phyloP scores from a whole-genome alignment of 2,888 invertebrate genomes.

The Lasius platythorax region DNA sequence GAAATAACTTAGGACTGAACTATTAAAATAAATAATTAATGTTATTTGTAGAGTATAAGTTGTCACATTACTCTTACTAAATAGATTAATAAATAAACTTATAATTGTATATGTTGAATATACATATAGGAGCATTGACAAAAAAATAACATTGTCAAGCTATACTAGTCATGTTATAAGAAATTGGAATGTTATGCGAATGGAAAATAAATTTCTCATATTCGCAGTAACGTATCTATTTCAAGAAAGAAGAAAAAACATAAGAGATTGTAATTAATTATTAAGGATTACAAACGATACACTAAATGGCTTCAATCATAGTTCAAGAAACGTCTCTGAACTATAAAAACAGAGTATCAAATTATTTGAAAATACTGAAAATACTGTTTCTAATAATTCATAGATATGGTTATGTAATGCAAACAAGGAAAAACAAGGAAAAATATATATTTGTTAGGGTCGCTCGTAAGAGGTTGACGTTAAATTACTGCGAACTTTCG shows the following conservation, averaged over 20 bases:
- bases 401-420: neutral
- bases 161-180: neutral
- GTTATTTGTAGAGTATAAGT: neutral
- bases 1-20: conserved; percentile 2
- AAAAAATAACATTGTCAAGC: neutral
- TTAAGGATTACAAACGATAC: neutral
- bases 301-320: neutral
- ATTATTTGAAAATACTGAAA: neutral
- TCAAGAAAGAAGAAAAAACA: neutral
- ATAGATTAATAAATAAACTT: neutral
- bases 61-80: neutral
- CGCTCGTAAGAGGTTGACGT: neutral
- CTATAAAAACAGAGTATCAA: neutral
- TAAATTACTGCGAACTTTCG: conserved; percentile 11
- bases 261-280: neutral
- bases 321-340: neutral
- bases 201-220: neutral
- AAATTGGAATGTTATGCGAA: neutral
- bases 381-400: neutral
- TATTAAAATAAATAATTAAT: neutral
- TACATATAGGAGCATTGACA: neutral
- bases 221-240: neutral
- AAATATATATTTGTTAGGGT: neutral
- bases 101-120: neutral
- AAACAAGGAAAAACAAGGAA: neutral